Percentiles rank a stretch among this genome's conserved stretches.
Conservation (phyloP, 35 echinoderm and acorn worm species). For the Strongylocentrotus purpuratus region DNA sequence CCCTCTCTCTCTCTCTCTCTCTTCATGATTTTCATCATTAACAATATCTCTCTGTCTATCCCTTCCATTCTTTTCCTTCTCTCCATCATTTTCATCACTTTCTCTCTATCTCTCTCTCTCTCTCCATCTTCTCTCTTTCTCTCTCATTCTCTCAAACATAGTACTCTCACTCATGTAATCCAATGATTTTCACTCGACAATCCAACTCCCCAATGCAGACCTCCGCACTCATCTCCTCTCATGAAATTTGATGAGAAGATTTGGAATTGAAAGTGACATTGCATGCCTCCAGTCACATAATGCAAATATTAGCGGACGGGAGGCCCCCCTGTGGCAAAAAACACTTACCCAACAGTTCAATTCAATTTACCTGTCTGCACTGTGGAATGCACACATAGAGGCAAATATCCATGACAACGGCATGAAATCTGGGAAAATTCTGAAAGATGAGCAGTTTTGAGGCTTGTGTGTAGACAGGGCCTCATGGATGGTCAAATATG, state of each 20-base stretch:
- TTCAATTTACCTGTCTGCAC: constrained; percentile 1
- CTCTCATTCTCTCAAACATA: background rate
- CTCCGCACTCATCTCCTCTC: background rate
- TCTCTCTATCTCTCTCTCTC: background rate
- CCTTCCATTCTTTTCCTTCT: too few species aligned
- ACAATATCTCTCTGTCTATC: background rate
- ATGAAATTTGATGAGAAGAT: background rate
- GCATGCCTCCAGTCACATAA: background rate
- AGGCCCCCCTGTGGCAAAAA: background rate
- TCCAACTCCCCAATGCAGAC: background rate
- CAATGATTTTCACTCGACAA: background rate
- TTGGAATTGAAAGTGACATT: constrained; percentile 4
- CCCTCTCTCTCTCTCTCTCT: too few species aligned
- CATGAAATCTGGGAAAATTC: background rate
- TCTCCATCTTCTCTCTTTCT: background rate
- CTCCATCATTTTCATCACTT: background rate
- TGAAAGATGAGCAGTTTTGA: background rate
- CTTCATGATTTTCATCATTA: too few species aligned
- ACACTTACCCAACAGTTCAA: background rate
- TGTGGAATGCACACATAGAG: background rate
- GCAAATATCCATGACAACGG: background rate
- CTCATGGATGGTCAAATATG: background rate
- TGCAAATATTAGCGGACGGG: background rate
- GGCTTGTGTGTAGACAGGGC: background rate
- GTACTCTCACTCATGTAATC: too few species aligned